Evolutionary conservation across 2,888 invertebrate genomes (phyloP).

Genomic region (Chromoteleia sp.): DNA sequence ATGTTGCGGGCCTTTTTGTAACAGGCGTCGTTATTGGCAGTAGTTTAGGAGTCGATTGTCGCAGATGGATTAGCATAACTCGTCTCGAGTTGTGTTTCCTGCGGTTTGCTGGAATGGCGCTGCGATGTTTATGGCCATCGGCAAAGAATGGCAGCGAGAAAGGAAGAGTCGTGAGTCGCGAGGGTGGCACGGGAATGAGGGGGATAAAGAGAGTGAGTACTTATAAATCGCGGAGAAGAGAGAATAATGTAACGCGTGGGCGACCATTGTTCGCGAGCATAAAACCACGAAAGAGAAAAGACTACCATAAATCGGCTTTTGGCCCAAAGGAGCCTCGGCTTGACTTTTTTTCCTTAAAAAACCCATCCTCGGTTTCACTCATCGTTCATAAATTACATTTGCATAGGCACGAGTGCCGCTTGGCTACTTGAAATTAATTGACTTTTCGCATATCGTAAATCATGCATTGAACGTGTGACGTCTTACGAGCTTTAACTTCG

Average conservation of each 20-base stretch:
- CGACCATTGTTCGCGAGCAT: conserved; percentile 78
- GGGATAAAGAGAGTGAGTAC: conserved; percentile 66
- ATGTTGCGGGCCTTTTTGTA: conserved; percentile 64
- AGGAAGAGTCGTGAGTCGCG: conserved; percentile 71
- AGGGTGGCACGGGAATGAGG: conserved; percentile 60
- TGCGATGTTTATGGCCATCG: conserved; percentile 72
- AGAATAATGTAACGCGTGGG: conserved; percentile 80
- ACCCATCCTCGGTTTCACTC: conserved; percentile 42
- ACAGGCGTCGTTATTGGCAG: conserved; percentile 67
- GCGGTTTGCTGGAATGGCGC: conserved; percentile 72
- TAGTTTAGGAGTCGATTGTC: conserved; percentile 71
- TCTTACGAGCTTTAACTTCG: conserved; percentile 33
- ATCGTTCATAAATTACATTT: conserved; percentile 55
- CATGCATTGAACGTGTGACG: conserved; percentile 35
- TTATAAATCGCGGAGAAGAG: conserved; percentile 73
- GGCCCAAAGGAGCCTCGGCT: conserved; percentile 42
- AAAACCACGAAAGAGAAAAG: conserved; percentile 75
- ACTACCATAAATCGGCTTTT: conserved; percentile 76
- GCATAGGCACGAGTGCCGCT: conserved; percentile 58
- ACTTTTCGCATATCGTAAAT: conserved; percentile 59
- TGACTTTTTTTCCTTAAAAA: conserved; percentile 61
- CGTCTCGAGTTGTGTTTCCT: conserved; percentile 64
- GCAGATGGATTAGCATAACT: conserved; percentile 70
- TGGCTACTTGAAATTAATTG: conserved; percentile 66
- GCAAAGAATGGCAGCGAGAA: conserved; percentile 75